Evolutionary conservation across 1,140 invertebrate species (phyloP).

Genomic region (Sycophaga agraensis): DNA sequence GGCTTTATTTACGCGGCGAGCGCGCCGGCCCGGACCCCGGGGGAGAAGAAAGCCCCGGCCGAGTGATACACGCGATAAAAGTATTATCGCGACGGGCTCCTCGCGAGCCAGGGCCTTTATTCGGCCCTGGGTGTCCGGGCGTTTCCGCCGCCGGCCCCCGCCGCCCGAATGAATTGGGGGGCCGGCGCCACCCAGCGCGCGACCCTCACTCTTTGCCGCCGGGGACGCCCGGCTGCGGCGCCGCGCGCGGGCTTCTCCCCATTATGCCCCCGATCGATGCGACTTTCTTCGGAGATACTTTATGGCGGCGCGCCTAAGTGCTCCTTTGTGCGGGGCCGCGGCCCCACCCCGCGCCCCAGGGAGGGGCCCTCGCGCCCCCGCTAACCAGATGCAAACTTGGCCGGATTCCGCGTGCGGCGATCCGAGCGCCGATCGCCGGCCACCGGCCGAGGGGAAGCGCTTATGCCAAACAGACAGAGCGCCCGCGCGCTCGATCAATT

Average conservation of each 20-base stretch:
- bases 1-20: not conserved
- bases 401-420: too few species aligned
- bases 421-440: too few species aligned
- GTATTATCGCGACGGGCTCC: slow-evolving; percentile 15
- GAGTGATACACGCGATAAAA: slow-evolving; percentile 17
- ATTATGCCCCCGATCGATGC: too few species aligned
- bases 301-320: too few species aligned
- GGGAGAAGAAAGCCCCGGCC: not conserved
- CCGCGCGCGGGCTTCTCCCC: not conserved
- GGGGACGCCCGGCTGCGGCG: not conserved
- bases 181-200: not conserved
- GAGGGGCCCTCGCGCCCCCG: too few species aligned
- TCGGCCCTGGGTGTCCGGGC: not conserved
- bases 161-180: not conserved
- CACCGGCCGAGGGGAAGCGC: too few species aligned
- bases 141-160: not conserved
- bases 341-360: too few species aligned
- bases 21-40: not conserved
- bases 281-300: too few species aligned
- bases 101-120: not conserved
- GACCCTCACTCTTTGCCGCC: not conserved
- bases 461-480: too few species aligned
- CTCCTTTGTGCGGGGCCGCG: too few species aligned
- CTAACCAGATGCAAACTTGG: too few species aligned
- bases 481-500: too few species aligned